Evolutionary conservation across 1,140 invertebrate species (phyloP).

Genomic region (Drosophila elegans): DNA sequence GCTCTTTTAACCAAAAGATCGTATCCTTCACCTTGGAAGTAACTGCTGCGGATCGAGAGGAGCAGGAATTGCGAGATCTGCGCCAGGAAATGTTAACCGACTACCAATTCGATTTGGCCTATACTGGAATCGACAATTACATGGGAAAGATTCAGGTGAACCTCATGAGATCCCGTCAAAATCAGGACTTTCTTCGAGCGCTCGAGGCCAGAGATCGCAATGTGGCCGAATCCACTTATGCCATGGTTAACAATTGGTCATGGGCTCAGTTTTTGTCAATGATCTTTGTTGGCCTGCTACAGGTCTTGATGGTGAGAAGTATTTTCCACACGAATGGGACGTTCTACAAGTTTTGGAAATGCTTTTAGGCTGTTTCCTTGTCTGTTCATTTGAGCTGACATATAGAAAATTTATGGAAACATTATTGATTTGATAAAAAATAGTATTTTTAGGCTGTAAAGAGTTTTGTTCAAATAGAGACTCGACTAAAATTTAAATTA

Average conservation of each 20-base stretch:
- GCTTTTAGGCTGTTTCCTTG: conserved; percentile 5
- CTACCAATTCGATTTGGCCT: conserved; percentile 87
- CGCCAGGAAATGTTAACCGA: conserved; percentile 86
- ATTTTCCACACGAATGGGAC: conserved; percentile 88
- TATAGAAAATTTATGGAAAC: neutral
- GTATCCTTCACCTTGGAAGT: conserved; percentile 90
- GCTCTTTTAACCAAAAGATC: conserved; percentile 90
- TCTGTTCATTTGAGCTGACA: too few species aligned
- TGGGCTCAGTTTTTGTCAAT: conserved; percentile 89
- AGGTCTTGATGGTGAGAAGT: conserved; percentile 88
- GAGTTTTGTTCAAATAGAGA: neutral
- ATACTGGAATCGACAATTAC: conserved; percentile 87
- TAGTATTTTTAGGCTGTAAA: neutral
- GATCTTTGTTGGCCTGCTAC: conserved; percentile 88
- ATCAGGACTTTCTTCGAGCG: conserved; percentile 90
- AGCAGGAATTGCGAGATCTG: conserved; percentile 41
- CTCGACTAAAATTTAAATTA: too few species aligned
- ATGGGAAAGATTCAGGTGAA: conserved; percentile 86
- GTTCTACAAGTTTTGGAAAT: conserved; percentile 86
- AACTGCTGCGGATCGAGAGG: conserved; percentile 85
- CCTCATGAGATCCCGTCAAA: conserved; percentile 87
- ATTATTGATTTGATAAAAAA: neutral
- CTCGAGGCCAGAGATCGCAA: conserved; percentile 91
- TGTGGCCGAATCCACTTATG: conserved; percentile 90
- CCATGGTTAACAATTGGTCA: conserved; percentile 90